Conservation (phyloP, 2,113 vertebrate species). For the Numida meleagris region DNA sequence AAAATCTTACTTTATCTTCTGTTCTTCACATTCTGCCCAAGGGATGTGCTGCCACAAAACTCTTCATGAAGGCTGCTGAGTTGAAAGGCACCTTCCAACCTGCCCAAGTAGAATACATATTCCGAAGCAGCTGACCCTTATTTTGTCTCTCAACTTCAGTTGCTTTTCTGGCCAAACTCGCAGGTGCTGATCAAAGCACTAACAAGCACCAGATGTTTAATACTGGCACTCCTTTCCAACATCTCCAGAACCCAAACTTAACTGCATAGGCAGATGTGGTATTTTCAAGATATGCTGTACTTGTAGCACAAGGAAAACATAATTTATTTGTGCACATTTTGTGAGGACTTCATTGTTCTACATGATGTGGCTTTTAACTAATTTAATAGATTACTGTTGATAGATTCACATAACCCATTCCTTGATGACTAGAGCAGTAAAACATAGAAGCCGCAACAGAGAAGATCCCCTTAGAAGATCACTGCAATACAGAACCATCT, state of each 20-base stretch:
- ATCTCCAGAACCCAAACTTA: neutral
- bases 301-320: neutral
- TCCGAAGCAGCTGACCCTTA: neutral
- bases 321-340: neutral
- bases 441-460: neutral
- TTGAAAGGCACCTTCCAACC: neutral
- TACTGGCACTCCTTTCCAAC: neutral
- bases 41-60: neutral
- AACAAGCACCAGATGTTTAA: neutral
- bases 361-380: neutral
- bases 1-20: conserved; percentile 28
- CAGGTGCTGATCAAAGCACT: neutral
- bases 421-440: neutral
- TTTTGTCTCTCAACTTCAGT: neutral
- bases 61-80: neutral
- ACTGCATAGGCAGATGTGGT: neutral
- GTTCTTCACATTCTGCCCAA: neutral
- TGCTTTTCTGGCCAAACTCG: neutral
- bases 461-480: neutral
- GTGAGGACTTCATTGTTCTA: neutral
- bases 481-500: neutral
- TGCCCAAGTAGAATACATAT: neutral
- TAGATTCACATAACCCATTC: neutral
- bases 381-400: neutral
- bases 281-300: neutral